These are phyloP conservation scores for Stenopsyche tienmushanensis DNA, from an alignment of 1,140 invertebrate genomes.

Conservation along the genomic window DNA sequence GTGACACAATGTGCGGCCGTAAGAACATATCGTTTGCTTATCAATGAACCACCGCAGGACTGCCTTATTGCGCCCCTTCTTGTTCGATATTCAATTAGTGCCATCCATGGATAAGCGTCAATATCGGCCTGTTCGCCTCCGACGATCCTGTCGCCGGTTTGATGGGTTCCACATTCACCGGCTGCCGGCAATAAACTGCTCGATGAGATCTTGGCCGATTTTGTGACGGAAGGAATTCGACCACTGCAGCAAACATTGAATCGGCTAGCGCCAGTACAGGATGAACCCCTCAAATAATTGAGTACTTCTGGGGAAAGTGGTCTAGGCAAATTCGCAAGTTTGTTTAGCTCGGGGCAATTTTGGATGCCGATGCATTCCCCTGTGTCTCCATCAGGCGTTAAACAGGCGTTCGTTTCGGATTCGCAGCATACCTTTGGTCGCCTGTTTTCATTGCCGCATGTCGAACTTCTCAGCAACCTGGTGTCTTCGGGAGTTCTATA, in stretches of 20 bases:
- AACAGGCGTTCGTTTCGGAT: neutral
- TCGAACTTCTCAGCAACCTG: conserved; percentile 3
- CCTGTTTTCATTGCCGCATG: conserved; percentile 7
- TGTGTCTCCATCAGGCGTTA: conserved; percentile 44
- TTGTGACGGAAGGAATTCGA: neutral
- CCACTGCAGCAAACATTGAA: conserved; percentile 27
- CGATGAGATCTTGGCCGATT: neutral
- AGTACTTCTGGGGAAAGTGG: neutral
- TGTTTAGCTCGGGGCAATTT: conserved; percentile 47
- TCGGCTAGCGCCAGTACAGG: conserved; percentile 13
- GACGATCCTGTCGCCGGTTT: conserved; percentile 46
- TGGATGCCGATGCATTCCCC: conserved; percentile 48
- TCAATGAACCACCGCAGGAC: conserved; percentile 48
- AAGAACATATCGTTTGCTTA: conserved; percentile 46
- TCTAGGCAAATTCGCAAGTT: conserved; percentile 38
- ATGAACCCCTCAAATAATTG: conserved; percentile 2
- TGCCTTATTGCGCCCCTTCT: conserved; percentile 11
- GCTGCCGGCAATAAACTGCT: conserved; percentile 42
- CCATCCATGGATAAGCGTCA: conserved; percentile 73
- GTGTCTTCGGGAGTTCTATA: conserved; percentile 5
- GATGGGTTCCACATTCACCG: conserved; percentile 45
- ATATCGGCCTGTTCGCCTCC: conserved; percentile 46
- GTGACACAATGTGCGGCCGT: conserved; percentile 51
- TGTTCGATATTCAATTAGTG: conserved; percentile 63
- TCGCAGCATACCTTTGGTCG: conserved; percentile 14